Evolutionary conservation across 1,140 invertebrate genomes (phyloP).

Genomic region (Pseudomyrmex sp.): DNA sequence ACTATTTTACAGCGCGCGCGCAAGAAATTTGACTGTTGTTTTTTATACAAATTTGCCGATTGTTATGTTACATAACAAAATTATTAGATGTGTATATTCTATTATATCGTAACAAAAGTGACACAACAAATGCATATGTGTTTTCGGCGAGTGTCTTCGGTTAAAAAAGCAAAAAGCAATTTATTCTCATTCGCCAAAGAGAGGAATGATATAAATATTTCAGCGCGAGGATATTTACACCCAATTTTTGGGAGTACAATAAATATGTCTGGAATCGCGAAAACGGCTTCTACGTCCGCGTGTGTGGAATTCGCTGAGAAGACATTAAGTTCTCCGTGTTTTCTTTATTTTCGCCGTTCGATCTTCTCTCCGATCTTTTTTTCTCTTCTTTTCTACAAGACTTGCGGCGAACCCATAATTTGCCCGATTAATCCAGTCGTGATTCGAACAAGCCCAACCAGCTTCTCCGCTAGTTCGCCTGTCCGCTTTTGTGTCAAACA

Average conservation of each 20-base stretch:
- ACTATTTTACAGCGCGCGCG: background rate
- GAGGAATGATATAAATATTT: constrained; percentile 59
- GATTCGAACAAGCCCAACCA: constrained; percentile 32
- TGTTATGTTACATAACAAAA: no score
- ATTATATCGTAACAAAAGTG: constrained; percentile 11
- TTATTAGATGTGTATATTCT: no score
- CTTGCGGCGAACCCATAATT: constrained; percentile 68
- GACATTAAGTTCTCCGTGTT: constrained; percentile 16
- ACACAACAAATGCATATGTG: background rate
- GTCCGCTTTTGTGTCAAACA: constrained; percentile 36
- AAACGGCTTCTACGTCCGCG: background rate
- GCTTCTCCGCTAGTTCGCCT: constrained; percentile 26
- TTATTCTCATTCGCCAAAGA: constrained; percentile 27
- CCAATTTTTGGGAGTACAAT: constrained; percentile 54
- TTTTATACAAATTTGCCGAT: background rate
- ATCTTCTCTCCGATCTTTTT: background rate
- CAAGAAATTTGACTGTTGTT: constrained; percentile 40
- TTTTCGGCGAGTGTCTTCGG: no score
- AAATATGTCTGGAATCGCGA: constrained; percentile 54
- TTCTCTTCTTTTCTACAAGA: background rate
- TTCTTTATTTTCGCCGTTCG: constrained; percentile 64
- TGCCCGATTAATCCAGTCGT: constrained; percentile 66
- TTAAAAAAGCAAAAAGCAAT: constrained; percentile 1
- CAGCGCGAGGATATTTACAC: constrained; percentile 66
- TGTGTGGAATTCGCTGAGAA: constrained; percentile 64